phyloP scores from a whole-genome alignment of 2,113 vertebrate genomes.

The Arvicanthis niloticus region DNA sequence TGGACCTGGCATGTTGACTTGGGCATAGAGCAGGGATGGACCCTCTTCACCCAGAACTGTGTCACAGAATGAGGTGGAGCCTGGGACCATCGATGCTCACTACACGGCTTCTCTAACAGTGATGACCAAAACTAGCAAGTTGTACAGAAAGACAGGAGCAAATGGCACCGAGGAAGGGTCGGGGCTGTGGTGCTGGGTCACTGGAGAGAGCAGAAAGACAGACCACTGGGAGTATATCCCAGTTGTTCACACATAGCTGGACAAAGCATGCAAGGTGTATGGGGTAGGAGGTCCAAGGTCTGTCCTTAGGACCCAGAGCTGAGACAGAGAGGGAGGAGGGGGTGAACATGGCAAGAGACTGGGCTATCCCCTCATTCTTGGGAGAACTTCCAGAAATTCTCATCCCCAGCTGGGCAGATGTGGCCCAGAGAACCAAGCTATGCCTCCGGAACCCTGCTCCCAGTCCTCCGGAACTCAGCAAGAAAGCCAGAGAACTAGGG shows the following conservation, averaged over 20 bases:
- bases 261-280: not conserved
- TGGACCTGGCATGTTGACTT: not conserved
- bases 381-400: not conserved
- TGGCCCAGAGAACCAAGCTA: not conserved
- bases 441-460: not conserved
- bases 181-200: not conserved
- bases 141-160: not conserved
- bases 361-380: no score
- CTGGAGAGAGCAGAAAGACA: not conserved
- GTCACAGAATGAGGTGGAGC: not conserved
- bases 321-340: no score
- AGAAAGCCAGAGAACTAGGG: not conserved
- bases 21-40: not conserved
- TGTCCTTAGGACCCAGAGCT: no score
- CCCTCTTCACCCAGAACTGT: not conserved
- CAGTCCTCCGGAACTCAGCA: not conserved
- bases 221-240: fast-evolving
- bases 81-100: fast-evolving
- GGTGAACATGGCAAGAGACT: not conserved
- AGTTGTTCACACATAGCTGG: not conserved
- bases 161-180: not conserved
- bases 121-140: not conserved
- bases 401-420: fast-evolving
- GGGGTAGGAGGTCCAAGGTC: not conserved
- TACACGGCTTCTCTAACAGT: not conserved